Conservation (phyloP, 2,797 vertebrate species). For the Meda fulgida region DNA sequence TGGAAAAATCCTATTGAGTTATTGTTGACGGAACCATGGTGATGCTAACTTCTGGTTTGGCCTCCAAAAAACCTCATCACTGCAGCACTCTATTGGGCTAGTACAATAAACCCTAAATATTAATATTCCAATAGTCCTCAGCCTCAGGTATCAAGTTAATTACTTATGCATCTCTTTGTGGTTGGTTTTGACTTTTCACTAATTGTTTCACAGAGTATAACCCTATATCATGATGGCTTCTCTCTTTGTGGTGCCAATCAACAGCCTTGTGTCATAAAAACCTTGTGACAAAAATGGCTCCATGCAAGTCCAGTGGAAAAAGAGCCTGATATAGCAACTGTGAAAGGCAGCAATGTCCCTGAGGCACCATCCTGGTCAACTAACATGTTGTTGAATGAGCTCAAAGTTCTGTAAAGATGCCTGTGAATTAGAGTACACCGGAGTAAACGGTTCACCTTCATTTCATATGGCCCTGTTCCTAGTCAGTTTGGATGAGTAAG, state of each 20-base stretch:
- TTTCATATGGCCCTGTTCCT: neutral
- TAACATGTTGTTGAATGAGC: neutral
- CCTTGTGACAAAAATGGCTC: constrained; percentile 12
- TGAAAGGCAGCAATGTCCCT: neutral
- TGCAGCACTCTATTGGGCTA: neutral
- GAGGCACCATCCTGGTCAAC: constrained; percentile 15
- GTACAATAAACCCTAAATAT: neutral
- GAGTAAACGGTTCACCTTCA: neutral
- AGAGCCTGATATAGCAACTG: constrained; percentile 25
- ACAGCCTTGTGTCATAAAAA: neutral
- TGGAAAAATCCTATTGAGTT: neutral
- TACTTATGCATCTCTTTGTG: neutral
- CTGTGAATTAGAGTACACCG: neutral
- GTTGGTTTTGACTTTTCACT: neutral
- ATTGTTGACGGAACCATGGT: neutral
- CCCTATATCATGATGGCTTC: neutral
- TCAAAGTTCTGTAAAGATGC: neutral
- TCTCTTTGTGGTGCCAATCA: neutral
- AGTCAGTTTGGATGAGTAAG: constrained; percentile 11
- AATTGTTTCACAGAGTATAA: neutral
- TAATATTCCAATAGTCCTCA: neutral
- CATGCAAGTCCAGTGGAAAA: constrained; percentile 44
- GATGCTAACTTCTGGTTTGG: neutral
- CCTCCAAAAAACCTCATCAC: neutral
- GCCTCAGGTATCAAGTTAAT: neutral